Evolutionary conservation across 2,888 invertebrate genomes (phyloP).

Genomic region (Aphidius colemani): DNA sequence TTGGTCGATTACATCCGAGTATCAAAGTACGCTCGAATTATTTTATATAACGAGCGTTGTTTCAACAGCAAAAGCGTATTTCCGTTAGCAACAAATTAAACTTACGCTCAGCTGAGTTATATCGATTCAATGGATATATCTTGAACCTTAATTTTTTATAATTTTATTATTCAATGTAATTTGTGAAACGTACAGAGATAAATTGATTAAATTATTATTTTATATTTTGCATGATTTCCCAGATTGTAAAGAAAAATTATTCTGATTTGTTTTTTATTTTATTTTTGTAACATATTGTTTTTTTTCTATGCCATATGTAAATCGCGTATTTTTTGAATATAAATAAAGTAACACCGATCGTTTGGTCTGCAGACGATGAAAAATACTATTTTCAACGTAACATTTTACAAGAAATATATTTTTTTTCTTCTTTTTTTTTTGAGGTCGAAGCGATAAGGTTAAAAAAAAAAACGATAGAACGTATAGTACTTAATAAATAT

Average conservation of each 20-base stretch:
- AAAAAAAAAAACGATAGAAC: slow-evolving; percentile 11
- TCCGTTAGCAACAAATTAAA: slow-evolving; percentile 34
- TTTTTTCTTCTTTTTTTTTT: slow-evolving; percentile 24
- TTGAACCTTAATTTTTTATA: slow-evolving; percentile 33
- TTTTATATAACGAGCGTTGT: slow-evolving; percentile 24
- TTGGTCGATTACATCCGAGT: slow-evolving; percentile 17
- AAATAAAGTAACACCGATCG: slow-evolving; percentile 19
- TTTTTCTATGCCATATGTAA: not conserved
- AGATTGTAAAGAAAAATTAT: slow-evolving; percentile 19
- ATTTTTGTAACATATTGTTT: slow-evolving; percentile 7
- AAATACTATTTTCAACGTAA: not conserved
- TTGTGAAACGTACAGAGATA: not conserved
- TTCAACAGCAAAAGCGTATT: slow-evolving; percentile 29
- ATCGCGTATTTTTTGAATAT: slow-evolving; percentile 16
- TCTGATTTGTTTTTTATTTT: slow-evolving; percentile 26
- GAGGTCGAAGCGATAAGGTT: slow-evolving; percentile 24
- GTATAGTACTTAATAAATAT: slow-evolving; percentile 16
- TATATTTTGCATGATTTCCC: not conserved
- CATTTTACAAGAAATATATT: slow-evolving; percentile 20
- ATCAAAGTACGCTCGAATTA: slow-evolving; percentile 25
- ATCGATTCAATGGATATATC: slow-evolving; percentile 34
- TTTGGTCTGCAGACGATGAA: slow-evolving; percentile 20
- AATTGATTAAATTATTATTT: not conserved
- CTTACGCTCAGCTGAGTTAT: slow-evolving; percentile 52
- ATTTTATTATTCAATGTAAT: slow-evolving; percentile 3